These are phyloP conservation scores for Cheilosia pagana DNA, from an alignment of 2,888 invertebrate genomes.

Conservation along the genomic window DNA sequence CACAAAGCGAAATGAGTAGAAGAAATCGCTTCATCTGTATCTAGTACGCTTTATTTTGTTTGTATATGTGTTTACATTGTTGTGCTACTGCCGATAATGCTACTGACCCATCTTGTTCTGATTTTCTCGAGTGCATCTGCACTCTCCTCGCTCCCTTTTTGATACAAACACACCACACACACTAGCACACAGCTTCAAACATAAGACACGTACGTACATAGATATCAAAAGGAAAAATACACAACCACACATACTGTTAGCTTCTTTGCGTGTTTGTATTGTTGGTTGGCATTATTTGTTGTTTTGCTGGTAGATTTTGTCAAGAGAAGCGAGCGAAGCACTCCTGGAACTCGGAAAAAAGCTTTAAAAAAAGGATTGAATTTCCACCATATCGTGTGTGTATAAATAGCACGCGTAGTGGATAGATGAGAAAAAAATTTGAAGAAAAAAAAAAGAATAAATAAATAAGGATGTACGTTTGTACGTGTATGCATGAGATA, in stretches of 20 bases:
- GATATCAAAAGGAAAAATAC: neutral
- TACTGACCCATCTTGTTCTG: slow-evolving; percentile 75
- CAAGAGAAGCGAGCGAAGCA: slow-evolving; percentile 38
- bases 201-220: neutral
- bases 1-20: slow-evolving; percentile 59
- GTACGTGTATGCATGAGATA: slow-evolving; percentile 29
- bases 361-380: slow-evolving; percentile 62
- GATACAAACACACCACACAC: neutral
- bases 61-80: slow-evolving; percentile 68
- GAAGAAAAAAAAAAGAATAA: no score
- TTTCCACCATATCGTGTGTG: slow-evolving; percentile 53
- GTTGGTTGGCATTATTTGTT: slow-evolving; percentile 7
- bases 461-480: slow-evolving; percentile 18
- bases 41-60: slow-evolving; percentile 21
- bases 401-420: slow-evolving; percentile 57
- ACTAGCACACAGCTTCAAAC: slow-evolving; percentile 2
- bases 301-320: slow-evolving; percentile 28
- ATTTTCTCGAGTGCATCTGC: slow-evolving; percentile 73
- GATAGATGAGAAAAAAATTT: slow-evolving; percentile 9
- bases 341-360: slow-evolving; percentile 60
- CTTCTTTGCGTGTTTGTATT: neutral
- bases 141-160: slow-evolving; percentile 56
- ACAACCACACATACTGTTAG: neutral
- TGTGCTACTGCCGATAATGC: slow-evolving; percentile 74
- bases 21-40: slow-evolving; percentile 61